Evolutionary conservation across 2,888 invertebrate species (phyloP).

Genomic region (Charanyca ferruginea): DNA sequence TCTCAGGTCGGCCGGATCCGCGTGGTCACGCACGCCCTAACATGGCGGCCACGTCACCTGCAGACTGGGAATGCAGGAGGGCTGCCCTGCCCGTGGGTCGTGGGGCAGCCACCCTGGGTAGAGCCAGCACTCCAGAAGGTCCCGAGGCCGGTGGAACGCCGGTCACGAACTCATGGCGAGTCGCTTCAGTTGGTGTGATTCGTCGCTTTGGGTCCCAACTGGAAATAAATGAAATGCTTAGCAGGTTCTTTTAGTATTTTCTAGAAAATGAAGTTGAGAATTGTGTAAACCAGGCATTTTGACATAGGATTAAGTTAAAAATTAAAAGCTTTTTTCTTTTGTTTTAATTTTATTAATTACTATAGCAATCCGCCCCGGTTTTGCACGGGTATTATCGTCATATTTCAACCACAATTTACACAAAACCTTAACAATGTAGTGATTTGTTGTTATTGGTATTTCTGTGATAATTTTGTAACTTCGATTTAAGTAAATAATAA

Average conservation of each 20-base stretch:
- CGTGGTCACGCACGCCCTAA: slow-evolving; percentile 92
- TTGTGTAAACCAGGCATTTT: no score
- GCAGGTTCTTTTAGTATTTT: neutral
- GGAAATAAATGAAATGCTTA: slow-evolving; percentile 48
- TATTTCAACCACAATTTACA: no score
- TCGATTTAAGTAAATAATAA: no score
- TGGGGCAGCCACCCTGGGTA: slow-evolving; percentile 82
- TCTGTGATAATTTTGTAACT: no score
- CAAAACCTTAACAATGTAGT: no score
- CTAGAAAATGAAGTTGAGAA: no score
- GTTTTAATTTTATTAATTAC: no score
- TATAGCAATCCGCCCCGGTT: no score
- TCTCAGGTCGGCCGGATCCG: slow-evolving; percentile 18
- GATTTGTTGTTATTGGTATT: no score
- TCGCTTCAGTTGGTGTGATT: slow-evolving; percentile 97
- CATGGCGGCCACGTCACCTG: slow-evolving; percentile 92
- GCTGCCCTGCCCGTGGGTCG: slow-evolving; percentile 78
- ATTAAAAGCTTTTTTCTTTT: no score
- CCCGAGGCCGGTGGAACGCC: slow-evolving; percentile 85
- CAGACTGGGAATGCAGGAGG: slow-evolving; percentile 92
- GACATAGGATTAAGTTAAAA: no score
- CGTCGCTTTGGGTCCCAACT: slow-evolving; percentile 98
- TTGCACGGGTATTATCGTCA: no score
- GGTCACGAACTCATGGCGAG: slow-evolving; percentile 95
- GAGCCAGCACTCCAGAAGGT: slow-evolving; percentile 87